These are phyloP conservation scores for Dasyprocta punctata DNA, from an alignment of 2,113 vertebrate species.

Conservation along the genomic window DNA sequence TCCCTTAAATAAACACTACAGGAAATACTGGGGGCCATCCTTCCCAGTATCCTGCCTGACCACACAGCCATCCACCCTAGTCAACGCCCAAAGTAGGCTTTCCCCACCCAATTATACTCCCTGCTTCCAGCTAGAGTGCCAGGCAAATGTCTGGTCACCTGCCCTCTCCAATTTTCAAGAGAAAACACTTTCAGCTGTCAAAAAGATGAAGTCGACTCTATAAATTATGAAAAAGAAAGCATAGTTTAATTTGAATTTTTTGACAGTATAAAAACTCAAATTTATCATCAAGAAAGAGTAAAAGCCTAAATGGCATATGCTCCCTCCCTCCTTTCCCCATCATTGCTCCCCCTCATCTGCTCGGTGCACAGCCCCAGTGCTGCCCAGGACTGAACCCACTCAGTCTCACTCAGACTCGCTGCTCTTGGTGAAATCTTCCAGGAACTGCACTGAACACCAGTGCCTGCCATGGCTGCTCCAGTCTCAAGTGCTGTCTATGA, in stretches of 20 bases:
- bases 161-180: background rate
- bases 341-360: background rate
- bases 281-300: background rate
- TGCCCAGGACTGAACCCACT: fast-evolving
- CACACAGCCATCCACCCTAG: background rate
- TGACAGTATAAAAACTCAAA: background rate
- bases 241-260: background rate
- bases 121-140: background rate
- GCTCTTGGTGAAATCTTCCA: background rate
- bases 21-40: background rate
- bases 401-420: background rate
- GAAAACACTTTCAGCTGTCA: background rate
- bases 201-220: background rate
- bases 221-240: background rate
- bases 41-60: background rate
- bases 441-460: background rate
- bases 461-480: background rate
- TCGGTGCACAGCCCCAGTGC: background rate
- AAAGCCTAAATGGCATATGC: background rate
- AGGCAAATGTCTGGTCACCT: background rate
- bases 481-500: background rate
- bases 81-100: background rate
- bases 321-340: background rate
- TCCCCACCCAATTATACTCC: background rate
- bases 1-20: background rate